Evolutionary conservation across 2,113 vertebrate genomes (phyloP).

Genomic region (Ailurus styani): DNA sequence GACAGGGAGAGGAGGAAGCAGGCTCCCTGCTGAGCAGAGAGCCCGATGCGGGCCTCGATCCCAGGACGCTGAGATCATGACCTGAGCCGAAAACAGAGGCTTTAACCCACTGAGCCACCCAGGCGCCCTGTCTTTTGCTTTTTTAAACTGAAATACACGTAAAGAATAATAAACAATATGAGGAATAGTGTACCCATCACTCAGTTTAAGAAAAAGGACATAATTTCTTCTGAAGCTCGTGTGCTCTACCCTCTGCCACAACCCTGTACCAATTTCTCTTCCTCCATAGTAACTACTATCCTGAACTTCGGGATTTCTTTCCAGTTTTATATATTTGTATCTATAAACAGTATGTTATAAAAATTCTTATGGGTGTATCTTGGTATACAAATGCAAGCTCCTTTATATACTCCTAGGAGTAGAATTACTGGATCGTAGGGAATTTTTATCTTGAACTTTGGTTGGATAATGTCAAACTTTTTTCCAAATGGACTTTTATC

Average conservation of each 20-base stretch:
- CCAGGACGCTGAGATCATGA: too few relatives aligned
- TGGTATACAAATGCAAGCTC: neutral
- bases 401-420: neutral
- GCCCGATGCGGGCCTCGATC: too few relatives aligned
- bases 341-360: neutral
- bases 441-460: neutral
- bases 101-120: too few relatives aligned
- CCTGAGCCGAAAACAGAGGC: too few relatives aligned
- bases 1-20: too few relatives aligned
- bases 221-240: neutral
- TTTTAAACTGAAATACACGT: neutral
- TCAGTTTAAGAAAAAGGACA: neutral
- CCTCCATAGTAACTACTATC: neutral
- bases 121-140: neutral
- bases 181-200: neutral
- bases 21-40: too few relatives aligned
- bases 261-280: neutral
- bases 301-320: neutral
- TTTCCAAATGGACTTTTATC: neutral
- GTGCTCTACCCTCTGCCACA: neutral
- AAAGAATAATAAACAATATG: neutral
- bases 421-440: neutral
- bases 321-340: neutral
- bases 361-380: neutral
- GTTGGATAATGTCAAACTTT: neutral